Evolutionary conservation across 2,113 vertebrate species (phyloP).

Genomic region (Amphiprion percula): DNA sequence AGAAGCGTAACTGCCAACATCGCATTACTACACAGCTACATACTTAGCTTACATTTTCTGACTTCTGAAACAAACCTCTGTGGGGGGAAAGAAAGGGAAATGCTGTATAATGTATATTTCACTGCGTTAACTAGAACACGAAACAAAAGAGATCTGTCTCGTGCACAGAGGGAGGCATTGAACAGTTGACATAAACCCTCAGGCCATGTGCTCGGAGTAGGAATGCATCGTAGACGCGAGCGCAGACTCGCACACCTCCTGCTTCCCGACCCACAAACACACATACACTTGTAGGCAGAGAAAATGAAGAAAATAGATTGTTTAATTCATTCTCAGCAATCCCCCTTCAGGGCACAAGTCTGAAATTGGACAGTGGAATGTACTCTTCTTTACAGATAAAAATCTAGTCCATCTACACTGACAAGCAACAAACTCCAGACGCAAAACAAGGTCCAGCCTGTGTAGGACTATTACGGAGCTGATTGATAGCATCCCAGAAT

Average conservation of each 20-base stretch:
- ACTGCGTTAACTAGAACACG: conserved; percentile 31
- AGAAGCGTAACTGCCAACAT: conserved; percentile 63
- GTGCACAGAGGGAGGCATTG: conserved; percentile 38
- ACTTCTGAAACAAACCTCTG: conserved; percentile 28
- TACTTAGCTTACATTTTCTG: conserved; percentile 40
- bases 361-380: conserved; percentile 65
- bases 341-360: conserved; percentile 36
- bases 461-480: not conserved
- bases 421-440: conserved; percentile 33
- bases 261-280: conserved; percentile 22
- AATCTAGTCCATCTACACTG: conserved; percentile 33
- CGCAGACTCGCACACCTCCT: conserved; percentile 10
- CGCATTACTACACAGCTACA: conserved; percentile 63
- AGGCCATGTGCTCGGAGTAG: conserved; percentile 29
- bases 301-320: conserved; percentile 47
- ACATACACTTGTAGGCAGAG: conserved; percentile 22
- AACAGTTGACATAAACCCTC: conserved; percentile 35
- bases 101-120: conserved; percentile 18
- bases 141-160: conserved; percentile 42
- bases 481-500: conserved; percentile 29
- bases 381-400: conserved; percentile 56
- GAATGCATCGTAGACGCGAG: conserved; percentile 31
- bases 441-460: conserved; percentile 27
- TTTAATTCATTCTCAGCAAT: conserved; percentile 58
- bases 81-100: conserved; percentile 17